Percentiles rank a stretch among this genome's conserved stretches.
phyloP scores from a whole-genome alignment of 2,797 vertebrate species.

The Pseudocheirus occidentalis region DNA sequence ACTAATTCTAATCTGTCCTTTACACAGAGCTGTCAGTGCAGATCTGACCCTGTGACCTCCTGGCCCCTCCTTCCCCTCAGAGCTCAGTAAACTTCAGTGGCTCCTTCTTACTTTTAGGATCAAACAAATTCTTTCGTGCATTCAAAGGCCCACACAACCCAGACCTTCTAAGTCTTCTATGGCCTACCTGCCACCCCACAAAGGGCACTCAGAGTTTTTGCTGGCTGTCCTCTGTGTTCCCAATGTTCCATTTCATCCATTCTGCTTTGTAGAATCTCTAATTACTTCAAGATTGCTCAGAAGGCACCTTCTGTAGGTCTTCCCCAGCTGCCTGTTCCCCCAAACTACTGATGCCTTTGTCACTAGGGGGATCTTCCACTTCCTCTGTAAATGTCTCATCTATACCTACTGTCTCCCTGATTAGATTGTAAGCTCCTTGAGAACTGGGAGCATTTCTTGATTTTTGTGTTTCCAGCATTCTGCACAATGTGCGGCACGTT shows the following conservation, averaged over 20 bases:
- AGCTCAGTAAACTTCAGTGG: too few species aligned
- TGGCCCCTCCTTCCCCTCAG: too few species aligned
- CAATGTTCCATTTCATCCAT: not conserved
- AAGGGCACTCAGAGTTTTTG: not conserved
- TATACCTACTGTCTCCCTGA: not conserved
- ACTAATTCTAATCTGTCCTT: too few species aligned
- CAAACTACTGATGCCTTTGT: not conserved
- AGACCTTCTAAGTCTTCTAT: not conserved
- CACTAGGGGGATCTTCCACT: too few species aligned
- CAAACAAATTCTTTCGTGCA: not conserved
- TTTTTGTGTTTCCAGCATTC: not conserved
- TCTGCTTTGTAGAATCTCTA: not conserved
- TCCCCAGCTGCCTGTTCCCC: not conserved
- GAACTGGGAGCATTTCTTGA: not conserved
- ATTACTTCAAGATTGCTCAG: not conserved
- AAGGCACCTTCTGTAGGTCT: not conserved
- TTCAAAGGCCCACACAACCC: not conserved
- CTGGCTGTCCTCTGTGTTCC: too few species aligned
- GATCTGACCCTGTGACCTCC: too few species aligned
- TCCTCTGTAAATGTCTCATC: not conserved
- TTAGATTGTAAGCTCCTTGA: not conserved
- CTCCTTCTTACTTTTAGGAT: not conserved
- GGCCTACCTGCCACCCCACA: not conserved
- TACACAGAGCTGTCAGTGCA: too few species aligned
- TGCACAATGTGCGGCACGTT: not conserved